These are phyloP conservation scores for Gyrodactylus bullatarudis DNA, from an alignment of 1,140 invertebrate genomes.

Conservation along the genomic window DNA sequence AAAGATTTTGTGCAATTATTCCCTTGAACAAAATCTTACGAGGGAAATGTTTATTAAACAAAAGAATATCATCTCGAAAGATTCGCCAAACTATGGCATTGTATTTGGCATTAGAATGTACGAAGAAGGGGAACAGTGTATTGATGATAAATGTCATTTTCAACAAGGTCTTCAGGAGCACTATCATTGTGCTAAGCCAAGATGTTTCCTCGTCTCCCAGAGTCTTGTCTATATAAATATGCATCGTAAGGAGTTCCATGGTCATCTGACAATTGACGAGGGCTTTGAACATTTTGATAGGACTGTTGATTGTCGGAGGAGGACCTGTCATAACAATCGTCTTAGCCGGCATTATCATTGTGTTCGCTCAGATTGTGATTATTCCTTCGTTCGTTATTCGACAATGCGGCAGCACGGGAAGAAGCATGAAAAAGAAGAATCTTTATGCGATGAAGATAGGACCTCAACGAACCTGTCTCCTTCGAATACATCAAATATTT, in stretches of 20 bases:
- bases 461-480: too few species aligned
- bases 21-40: background rate
- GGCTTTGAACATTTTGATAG: conserved; percentile 45
- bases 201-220: conserved; percentile 37
- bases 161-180: conserved; percentile 22
- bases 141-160: background rate
- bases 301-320: conserved; percentile 35
- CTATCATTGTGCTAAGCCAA: conserved; percentile 35
- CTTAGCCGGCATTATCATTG: conserved; percentile 41
- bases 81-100: background rate
- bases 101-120: background rate
- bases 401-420: conserved; percentile 37
- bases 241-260: conserved; percentile 45
- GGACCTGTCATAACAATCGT: conserved; percentile 33
- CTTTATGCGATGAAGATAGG: background rate
- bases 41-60: background rate
- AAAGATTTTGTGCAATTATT: background rate
- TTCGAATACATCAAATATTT: background rate
- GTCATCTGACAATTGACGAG: conserved; percentile 40
- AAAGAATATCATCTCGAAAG: background rate
- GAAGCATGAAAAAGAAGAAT: conserved; percentile 14
- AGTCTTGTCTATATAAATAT: conserved; percentile 30
- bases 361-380: conserved; percentile 33
- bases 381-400: conserved; percentile 32
- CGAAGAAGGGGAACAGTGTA: conserved; percentile 8